A percentile compares a stretch with the other conserved stretches of the same genome.
phyloP scores from a whole-genome alignment of 2,113 vertebrate species.

The Misgurnus anguillicaudatus region DNA sequence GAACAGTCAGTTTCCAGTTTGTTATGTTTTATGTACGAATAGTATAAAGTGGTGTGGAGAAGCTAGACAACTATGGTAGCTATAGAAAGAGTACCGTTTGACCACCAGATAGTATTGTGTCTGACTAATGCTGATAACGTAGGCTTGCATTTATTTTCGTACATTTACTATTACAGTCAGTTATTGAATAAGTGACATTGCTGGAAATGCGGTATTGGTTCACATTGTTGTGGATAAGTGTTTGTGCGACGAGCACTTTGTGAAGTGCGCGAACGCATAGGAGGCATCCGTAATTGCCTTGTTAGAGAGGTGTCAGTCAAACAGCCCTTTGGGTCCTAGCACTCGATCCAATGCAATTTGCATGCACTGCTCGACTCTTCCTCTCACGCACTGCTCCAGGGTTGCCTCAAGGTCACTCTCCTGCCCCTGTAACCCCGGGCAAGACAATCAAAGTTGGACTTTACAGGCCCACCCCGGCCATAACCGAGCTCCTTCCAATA shows the following conservation, averaged over 20 bases:
- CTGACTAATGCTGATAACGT: background rate
- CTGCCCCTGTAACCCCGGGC: constrained; percentile 16
- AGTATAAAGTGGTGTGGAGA: too few relatives aligned
- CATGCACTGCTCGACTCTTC: background rate
- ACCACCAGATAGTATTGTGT: too few relatives aligned
- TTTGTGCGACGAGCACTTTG: constrained; percentile 22
- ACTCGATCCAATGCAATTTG: background rate
- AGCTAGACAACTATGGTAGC: too few relatives aligned
- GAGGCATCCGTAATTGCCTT: constrained; percentile 30
- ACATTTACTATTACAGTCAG: background rate
- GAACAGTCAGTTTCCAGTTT: too few relatives aligned
- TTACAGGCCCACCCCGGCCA: constrained; percentile 46
- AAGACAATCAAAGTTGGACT: constrained; percentile 37
- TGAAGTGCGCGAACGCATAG: constrained; percentile 7
- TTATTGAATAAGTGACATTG: background rate
- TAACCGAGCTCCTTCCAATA: constrained; percentile 43
- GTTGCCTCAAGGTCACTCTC: constrained; percentile 37
- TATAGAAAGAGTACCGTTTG: too few relatives aligned
- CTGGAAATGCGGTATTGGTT: background rate
- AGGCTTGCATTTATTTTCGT: background rate
- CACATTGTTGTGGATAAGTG: constrained; percentile 4
- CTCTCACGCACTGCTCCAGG: background rate
- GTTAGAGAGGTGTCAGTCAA: constrained; percentile 44
- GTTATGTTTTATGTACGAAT: too few relatives aligned
- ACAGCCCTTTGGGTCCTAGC: constrained; percentile 13